Base-by-base conservation (phyloP, 2,888 invertebrate genomes). In the Linnaemya vulpina region DNA sequence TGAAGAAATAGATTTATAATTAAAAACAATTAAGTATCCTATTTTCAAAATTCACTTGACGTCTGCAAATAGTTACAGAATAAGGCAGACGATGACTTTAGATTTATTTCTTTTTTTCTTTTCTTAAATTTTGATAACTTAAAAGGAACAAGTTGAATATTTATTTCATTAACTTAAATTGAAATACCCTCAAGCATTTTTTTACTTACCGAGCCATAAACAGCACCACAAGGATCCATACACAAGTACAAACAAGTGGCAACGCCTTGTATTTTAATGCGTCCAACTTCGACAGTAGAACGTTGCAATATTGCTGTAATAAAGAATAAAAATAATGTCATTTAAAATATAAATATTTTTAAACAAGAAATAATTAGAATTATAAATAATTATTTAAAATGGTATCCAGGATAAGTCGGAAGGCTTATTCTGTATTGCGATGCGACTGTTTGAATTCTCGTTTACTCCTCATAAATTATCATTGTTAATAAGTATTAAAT, bases 171-270 rank as follows among this genome's bases (percentile, higher is more conserved):
- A 49, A n/a, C 9, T 46, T 46, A 4, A 8, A 46, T 4, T 35
- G n/a, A n/a, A n/a, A n/a, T n/a, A n/a, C n/a, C n/a, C n/a, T n/a
- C n/a, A n/a, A n/a, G n/a, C n/a, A n/a, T 0, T 7, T 20, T 13
- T 70, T 51, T 92, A 95, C 97, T 95, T 94, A 97, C 97, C 95
- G 97, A 95, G 93, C 96, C 96, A 94, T 97, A 97, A 89, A 96
- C 95, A 92, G 95, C 94, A 93, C 97, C 97, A 93, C 97, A 97
- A 90, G 95, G 94, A 93, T 97, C 96, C 96, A 97, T 97, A 93
- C 97, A 97, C 93, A 97, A 95, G 94, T 95, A 97, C 92, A 96
- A 94, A 93, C 97, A 97, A 89, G 97, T 96, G 90, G 96, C 96
- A 88, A 96, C 95, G 93, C 97, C 96, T 94, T 96, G 96, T 93